A percentile compares a stretch with the other conserved stretches of the same genome.
Conservation (phyloP, 2,888 invertebrate species). For the Parasteatoda lunata region DNA sequence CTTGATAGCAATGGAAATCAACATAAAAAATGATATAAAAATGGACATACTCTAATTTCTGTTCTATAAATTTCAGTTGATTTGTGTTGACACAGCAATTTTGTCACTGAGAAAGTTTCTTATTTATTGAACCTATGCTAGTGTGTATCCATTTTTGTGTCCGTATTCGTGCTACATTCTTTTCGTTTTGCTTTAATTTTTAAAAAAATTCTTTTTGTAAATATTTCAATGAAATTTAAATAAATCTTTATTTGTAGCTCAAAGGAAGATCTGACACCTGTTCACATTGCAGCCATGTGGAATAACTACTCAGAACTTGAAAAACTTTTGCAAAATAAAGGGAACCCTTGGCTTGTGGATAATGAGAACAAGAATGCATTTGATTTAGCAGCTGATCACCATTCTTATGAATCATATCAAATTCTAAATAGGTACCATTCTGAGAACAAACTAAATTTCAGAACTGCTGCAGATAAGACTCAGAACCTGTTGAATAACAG, state of each 20-base stretch:
- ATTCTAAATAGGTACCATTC: conserved; percentile 48
- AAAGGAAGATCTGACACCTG: conserved; percentile 63
- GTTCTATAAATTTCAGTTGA: too few species aligned
- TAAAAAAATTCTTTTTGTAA: too few species aligned
- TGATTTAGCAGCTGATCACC: conserved; percentile 63
- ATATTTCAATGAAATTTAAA: neutral
- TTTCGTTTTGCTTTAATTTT: too few species aligned
- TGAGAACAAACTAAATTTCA: conserved; percentile 46
- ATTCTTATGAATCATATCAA: conserved; percentile 51
- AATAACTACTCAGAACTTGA: conserved; percentile 55
- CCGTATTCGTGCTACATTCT: too few species aligned
- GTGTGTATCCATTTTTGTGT: too few species aligned
- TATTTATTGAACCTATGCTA: too few species aligned
- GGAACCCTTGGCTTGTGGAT: conserved; percentile 68
- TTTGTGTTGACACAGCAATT: too few species aligned
- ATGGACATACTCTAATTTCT: too few species aligned
- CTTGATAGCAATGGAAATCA: too few species aligned
- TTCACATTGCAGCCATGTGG: conserved; percentile 70
- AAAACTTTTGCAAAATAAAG: conserved; percentile 56
- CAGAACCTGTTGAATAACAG: neutral
- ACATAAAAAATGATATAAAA: too few species aligned
- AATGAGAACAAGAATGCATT: conserved; percentile 64
- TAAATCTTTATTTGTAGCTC: conserved; percentile 42
- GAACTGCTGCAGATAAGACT: neutral
- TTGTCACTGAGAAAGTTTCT: too few species aligned